Base-by-base conservation (phyloP, 2,797 vertebrate species). In the Chloroceryle amazona region DNA sequence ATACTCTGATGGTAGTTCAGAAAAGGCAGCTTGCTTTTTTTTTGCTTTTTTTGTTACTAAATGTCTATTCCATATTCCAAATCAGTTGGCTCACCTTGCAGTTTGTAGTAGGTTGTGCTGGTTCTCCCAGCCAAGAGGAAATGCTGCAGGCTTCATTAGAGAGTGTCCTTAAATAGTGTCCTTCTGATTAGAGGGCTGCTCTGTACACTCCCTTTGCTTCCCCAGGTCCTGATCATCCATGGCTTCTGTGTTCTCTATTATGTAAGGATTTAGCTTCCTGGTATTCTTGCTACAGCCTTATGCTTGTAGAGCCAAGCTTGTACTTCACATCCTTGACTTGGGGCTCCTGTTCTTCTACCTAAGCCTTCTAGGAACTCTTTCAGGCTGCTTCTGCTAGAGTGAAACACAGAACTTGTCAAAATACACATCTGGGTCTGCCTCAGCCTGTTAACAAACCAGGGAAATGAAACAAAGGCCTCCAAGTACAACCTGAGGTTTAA, bases 291-390 rank as follows among this genome's bases (percentile, higher is more conserved):
- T 67, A 33, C 54, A 66, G 33, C 46, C 8, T 68, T 54, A 14
- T 5, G 21, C 51, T 80, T 51, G 16, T 46, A 58, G 39, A 62
- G 42, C 14, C 29, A 42, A 54, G 39, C 25, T 15, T 41, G 14
- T 39, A n/a, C 41, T 68, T 94, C 54, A 5, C 49, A 72, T 62
- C 35, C 0, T 0, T 62, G 62, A 46, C 13, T 74, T 0, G 0
- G 9, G 23, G 61, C 33, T 81, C 33, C 66, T 61, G 22, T 35
- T 82, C 17, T 68, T 54, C 13, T 47, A 41, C 7, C 6, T 52
- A 2, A 22, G 9, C 15, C 61, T 76, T 70, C 29, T 73, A 16
- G 63, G 47, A 93, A 80, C 26, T 26, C 46, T 75, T 72, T 72
- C 29, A 61, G 67, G 54, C 31, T 87, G 26, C 14, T 91, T 89